Percentiles rank a stretch among this genome's conserved stretches.
Conservation (phyloP, 2,797 vertebrate genomes). For the Setipinna tenuifilis region DNA sequence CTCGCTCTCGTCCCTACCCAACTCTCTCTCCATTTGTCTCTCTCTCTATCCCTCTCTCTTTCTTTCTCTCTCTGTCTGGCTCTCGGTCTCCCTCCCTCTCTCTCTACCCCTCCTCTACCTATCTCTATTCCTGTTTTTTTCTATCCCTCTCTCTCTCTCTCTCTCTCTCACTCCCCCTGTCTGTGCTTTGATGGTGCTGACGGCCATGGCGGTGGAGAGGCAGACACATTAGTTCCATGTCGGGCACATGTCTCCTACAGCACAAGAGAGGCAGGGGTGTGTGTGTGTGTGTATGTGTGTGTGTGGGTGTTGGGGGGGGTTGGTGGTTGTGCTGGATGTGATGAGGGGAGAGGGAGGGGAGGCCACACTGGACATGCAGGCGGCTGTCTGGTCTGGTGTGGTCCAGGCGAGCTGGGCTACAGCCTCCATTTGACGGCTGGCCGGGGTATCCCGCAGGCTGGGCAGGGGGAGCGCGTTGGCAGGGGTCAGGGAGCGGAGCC, state of each 20-base stretch:
- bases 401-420: slow-evolving; percentile 10
- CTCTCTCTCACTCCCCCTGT: neutral
- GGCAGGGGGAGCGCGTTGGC: slow-evolving; percentile 12
- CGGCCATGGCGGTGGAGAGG: neutral
- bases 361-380: slow-evolving; percentile 2
- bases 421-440: slow-evolving; percentile 6
- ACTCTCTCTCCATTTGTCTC: neutral
- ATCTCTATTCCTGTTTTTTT: neutral
- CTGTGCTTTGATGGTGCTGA: neutral
- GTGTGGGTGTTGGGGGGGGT: neutral
- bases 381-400: slow-evolving; percentile 22
- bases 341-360: neutral
- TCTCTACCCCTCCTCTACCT: neutral
- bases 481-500: neutral
- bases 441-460: slow-evolving; percentile 11
- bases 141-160: neutral
- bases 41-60: neutral
- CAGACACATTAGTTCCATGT: slow-evolving; percentile 16
- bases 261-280: neutral
- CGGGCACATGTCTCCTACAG: neutral
- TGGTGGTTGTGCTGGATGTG: too few species aligned
- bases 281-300: too few species aligned
- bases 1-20: neutral
- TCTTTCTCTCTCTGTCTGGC: neutral
- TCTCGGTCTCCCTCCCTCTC: neutral